These are phyloP conservation scores for Rhagophthalmus giganteus DNA, from an alignment of 2,888 invertebrate species.

Conservation along the genomic window DNA sequence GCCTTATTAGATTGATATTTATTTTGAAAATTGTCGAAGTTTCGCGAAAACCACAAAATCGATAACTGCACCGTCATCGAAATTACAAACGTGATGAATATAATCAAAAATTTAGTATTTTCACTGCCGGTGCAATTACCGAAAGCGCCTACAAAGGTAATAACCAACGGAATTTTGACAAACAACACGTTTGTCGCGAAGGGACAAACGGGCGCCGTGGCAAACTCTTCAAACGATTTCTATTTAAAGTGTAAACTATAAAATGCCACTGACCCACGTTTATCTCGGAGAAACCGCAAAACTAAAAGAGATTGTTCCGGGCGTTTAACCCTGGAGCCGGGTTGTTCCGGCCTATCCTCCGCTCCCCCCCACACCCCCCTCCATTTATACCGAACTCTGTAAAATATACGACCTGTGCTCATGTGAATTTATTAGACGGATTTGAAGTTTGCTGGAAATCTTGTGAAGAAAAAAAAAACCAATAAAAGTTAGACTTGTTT, in stretches of 20 bases:
- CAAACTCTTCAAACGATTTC: conserved; percentile 23
- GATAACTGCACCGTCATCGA: too few relatives aligned
- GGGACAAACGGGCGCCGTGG: too few relatives aligned
- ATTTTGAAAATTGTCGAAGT: too few relatives aligned
- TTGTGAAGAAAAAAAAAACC: conserved; percentile 37
- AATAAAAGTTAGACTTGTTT: conserved; percentile 36
- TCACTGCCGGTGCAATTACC: background rate
- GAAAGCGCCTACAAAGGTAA: too few relatives aligned
- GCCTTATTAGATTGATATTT: conserved; percentile 27
- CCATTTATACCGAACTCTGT: conserved; percentile 25
- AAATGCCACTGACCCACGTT: conserved; percentile 42
- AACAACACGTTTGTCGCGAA: too few relatives aligned
- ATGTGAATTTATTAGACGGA: conserved; percentile 41
- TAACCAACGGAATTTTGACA: too few relatives aligned
- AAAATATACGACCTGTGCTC: conserved; percentile 37
- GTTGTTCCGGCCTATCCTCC: conserved; percentile 37
- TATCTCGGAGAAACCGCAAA: conserved; percentile 45
- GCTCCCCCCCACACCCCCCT: conserved; percentile 24
- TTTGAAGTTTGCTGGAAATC: conserved; percentile 37
- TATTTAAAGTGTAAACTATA: conserved; percentile 34
- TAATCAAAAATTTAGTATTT: too few relatives aligned
- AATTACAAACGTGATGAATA: too few relatives aligned
- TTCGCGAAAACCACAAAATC: too few relatives aligned
- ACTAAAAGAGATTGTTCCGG: conserved; percentile 48
- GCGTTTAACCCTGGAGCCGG: conserved; percentile 42